Base-by-base conservation (phyloP, 2,888 invertebrate genomes). In the Steinernema hermaphroditum region DNA sequence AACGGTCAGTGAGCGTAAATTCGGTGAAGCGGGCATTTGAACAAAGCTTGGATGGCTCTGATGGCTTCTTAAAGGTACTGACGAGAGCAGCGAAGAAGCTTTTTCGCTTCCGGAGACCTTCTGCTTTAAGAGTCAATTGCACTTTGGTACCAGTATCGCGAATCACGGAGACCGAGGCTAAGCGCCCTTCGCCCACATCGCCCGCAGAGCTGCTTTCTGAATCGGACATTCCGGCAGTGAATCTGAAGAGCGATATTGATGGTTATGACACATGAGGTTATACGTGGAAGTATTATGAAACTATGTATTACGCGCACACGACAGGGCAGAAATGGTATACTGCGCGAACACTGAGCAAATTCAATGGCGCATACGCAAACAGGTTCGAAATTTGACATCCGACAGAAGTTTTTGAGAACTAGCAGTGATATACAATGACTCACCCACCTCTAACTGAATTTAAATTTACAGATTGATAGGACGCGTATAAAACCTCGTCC, bases 1-100 rank as follows among this genome's bases (percentile, higher is more conserved):
- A 79, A 14, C 74, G 71, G 19, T 80, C 80, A 16, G 76, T 82
- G 46, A 85, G 76, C 9, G 75, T 73, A 69, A 83, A 85, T 27
- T 81, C 77, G 27, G 80, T 80, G 77, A 85, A 85, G 54, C 76
- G 75, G 37, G 83, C 85, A 74, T 86, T 85, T 19, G 84, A 76
- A 19, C 83, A 77, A 16, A 85, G 77, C 37, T 79, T 76, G 27
- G 84, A 85, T n/a, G 85, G 85, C 69, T 83, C 80, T 22, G 77
- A 76, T 12, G 85, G 82, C 80, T 85, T 85, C 69, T 80, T 82
- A 76, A 85, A 84, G 24, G 77, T 74, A 6, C 79, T 81, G 19
- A 82, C 74, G 16, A 85, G 73, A 9, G 82, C 74, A 16, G 77
- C 75, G 43, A 83, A 71, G 12, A 83, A 70, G 62, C 79, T 78